Conservation (phyloP, 2,113 vertebrate species). For the Falco punctatus region DNA sequence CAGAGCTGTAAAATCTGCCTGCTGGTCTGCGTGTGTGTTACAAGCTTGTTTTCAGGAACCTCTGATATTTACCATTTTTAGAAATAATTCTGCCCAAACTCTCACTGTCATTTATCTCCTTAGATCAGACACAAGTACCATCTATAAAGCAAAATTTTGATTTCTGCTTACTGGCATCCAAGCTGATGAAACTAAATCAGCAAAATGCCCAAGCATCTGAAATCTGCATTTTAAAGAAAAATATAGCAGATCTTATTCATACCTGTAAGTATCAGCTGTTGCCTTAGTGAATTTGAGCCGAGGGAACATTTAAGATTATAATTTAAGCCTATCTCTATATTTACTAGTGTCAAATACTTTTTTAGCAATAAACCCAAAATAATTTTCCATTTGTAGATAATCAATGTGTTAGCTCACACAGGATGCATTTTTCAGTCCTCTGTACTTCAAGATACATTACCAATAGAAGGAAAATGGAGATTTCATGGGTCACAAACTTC, state of each 20-base stretch:
- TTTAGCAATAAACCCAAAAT: not conserved
- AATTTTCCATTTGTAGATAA: not conserved
- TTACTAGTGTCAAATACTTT: not conserved
- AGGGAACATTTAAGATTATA: not conserved
- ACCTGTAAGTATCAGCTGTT: not conserved
- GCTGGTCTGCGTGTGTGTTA: conserved; percentile 20
- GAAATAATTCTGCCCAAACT: conserved; percentile 10
- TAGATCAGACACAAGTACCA: not conserved
- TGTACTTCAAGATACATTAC: conserved; percentile 47
- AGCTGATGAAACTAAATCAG: conserved; percentile 2
- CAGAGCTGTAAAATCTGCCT: conserved; percentile 74
- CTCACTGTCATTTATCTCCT: not conserved
- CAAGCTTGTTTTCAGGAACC: not conserved
- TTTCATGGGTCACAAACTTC: conserved; percentile 71
- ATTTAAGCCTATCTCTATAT: not conserved
- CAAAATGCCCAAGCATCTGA: conserved; percentile 1
- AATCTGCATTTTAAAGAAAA: conserved; percentile 30
- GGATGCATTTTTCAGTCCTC: conserved; percentile 9
- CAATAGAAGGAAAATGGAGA: conserved; percentile 55
- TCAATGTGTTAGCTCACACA: not conserved
- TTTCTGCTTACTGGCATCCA: not conserved
- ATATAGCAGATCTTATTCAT: not conserved
- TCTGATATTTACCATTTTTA: conserved; percentile 17
- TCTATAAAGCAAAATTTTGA: conserved; percentile 4
- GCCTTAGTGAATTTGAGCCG: not conserved